Base-by-base conservation (phyloP, 30 jellyfish, hydroid and myxozoan species). In the Cassiopea xamachana region DNA sequence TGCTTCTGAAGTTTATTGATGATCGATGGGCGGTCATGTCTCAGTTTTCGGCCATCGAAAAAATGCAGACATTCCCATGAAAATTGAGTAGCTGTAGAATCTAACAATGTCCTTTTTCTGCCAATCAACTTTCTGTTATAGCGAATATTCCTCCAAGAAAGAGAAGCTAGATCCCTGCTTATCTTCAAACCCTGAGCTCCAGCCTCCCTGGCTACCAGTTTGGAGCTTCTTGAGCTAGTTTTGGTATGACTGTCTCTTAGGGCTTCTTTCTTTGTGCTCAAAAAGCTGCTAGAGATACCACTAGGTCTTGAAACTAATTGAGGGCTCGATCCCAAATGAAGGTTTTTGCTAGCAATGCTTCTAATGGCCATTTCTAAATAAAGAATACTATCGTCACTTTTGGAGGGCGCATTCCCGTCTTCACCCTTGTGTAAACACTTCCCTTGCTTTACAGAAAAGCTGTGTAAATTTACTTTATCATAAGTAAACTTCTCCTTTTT, bases 41-140 rank as follows among this genome's bases (percentile, higher is more conserved):
- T 9, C 17, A 82, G 72, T 19, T 67, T 82, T 16, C 90, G 90
- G 15, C 90, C 80, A 15, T 55, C 14, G 75, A 82, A 82, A 82
- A 82, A 5, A 51, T 82, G 90, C 64, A 62, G 48, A 19, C 90
- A 82, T 82, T 82, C 90, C 90, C 90, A 82, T 9, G 90, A 62
- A 71, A 82, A 82, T 7, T 64, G 48, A 15, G 72, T 58, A 0
- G 90, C 39, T 15, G 51, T 49, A 12, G 90, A 51, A 15, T 82
- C 90, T 2, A 69, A 60, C 16, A 82, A 10, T 1, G 71, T 69
- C 6, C 90, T 49, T 46, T 82, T 82, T 61, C 90, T 69, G 0
- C 90, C 90, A 45, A 82, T 69, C 48, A 82, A 58, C 14, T 82
- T 67, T 8, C 73, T 51, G n/a, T 82, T 69, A 44, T 82, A 82